A percentile compares a stretch with the other conserved stretches of the same genome.
phyloP scores from a whole-genome alignment of 2,113 vertebrate genomes.

The Thamnaconus septentrionalis region DNA sequence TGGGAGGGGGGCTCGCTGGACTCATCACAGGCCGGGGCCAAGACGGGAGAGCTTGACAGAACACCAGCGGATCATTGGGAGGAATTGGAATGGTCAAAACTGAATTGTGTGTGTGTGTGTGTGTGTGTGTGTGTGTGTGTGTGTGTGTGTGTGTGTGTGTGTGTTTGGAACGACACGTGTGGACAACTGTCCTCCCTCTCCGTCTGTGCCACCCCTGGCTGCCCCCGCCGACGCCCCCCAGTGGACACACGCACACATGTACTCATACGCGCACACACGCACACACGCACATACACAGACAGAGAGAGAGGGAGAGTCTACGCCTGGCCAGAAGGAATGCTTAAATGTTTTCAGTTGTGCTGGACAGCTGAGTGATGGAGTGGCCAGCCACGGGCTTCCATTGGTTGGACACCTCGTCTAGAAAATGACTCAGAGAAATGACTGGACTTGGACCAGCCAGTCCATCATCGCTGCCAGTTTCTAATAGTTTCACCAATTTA shows the following conservation, averaged over 20 bases:
- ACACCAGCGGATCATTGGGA: constrained; percentile 69
- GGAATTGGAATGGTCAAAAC: constrained; percentile 54
- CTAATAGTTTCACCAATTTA: constrained; percentile 68
- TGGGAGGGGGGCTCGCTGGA: constrained; percentile 62
- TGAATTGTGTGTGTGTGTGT: constrained; percentile 52
- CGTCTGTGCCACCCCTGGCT: constrained; percentile 77
- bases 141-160: constrained; percentile 29
- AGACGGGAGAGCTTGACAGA: constrained; percentile 70
- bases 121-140: constrained; percentile 12
- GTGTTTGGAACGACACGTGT: constrained; percentile 54
- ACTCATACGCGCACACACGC: constrained; percentile 15
- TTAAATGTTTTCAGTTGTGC: constrained; percentile 70
- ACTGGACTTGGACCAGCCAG: constrained; percentile 62
- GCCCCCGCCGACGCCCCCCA: constrained; percentile 55
- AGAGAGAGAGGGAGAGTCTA: constrained; percentile 1
- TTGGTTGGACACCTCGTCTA: constrained; percentile 68
- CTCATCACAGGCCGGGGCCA: constrained; percentile 72
- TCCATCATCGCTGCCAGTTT: constrained; percentile 61
- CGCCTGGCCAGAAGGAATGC: constrained; percentile 64
- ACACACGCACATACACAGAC: constrained; percentile 14
- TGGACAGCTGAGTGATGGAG: constrained; percentile 74
- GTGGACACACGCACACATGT: constrained; percentile 27
- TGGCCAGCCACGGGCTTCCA: constrained; percentile 63
- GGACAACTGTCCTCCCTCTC: constrained; percentile 70
- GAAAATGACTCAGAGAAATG: constrained; percentile 73